Evolutionary conservation across 2,888 invertebrate species (phyloP).

Genomic region (Lasioglossum zephyrum): DNA sequence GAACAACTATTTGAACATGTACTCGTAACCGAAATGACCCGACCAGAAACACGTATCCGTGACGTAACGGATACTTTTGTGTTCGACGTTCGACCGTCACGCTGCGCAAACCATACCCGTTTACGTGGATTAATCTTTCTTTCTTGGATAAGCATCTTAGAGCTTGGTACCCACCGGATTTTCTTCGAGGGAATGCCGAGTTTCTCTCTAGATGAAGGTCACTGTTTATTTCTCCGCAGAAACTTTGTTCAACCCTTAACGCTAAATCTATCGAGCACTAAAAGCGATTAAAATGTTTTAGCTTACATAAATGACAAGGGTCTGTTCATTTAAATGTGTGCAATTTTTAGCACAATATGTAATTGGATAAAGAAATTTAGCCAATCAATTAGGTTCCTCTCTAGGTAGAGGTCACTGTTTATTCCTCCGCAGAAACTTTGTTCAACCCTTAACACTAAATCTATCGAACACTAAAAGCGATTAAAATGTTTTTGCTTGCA

Average conservation of each 20-base stretch:
- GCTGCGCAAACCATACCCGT: slow-evolving; percentile 9
- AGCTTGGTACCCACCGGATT: background rate
- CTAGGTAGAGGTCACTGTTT: background rate
- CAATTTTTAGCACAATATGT: too few relatives aligned
- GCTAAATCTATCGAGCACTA: too few relatives aligned
- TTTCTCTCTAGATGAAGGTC: background rate
- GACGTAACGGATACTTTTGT: slow-evolving; percentile 27
- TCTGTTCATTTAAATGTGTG: too few relatives aligned
- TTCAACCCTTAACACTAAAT: too few relatives aligned
- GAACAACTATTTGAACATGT: background rate
- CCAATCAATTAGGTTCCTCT: background rate
- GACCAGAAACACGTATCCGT: slow-evolving; percentile 1
- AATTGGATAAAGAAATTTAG: too few relatives aligned
- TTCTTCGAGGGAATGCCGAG: background rate
- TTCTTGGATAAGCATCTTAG: background rate
- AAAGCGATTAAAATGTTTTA: too few relatives aligned
- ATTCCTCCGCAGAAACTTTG: background rate
- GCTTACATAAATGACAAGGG: too few relatives aligned
- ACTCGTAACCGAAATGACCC: slow-evolving; percentile 20
- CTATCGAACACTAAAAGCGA: too few relatives aligned
- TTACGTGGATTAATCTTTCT: slow-evolving; percentile 2
- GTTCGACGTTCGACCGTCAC: background rate
- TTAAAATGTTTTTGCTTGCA: too few relatives aligned
- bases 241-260: background rate
- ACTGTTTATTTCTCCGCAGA: background rate